Evolutionary conservation across 2,888 invertebrate species (phyloP).

Genomic region (Cerastis leucographa): DNA sequence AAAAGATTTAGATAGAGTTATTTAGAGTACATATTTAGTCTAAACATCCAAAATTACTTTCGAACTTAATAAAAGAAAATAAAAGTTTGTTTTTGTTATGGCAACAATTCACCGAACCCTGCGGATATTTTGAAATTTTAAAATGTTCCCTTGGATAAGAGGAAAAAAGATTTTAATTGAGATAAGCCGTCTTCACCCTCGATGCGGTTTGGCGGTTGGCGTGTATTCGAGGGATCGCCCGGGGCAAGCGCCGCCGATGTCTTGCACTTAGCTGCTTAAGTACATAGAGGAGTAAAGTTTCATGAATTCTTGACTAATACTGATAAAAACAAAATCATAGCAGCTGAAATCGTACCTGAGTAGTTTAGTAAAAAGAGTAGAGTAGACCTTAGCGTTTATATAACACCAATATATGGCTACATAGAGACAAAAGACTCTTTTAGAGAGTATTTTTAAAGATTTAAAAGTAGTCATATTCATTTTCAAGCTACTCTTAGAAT

Average conservation of each 20-base stretch:
- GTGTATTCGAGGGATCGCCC: conserved; percentile 67
- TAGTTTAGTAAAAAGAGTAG: too few species aligned
- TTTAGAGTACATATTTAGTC: conserved; percentile 40
- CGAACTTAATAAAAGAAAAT: conserved; percentile 62
- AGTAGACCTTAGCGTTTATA: too few species aligned
- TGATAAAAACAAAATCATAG: too few species aligned
- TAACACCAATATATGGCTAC: too few species aligned
- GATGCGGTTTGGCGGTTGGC: conserved; percentile 61
- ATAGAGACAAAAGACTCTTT: too few species aligned
- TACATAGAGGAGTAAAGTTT: conserved; percentile 35
- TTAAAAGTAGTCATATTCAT: too few species aligned
- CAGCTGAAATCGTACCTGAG: too few species aligned
- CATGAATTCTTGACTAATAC: conserved; percentile 28
- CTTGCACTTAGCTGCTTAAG: conserved; percentile 62
- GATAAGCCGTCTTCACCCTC: conserved; percentile 80
- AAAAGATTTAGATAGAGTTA: conserved; percentile 36
- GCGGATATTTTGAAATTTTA: conserved; percentile 81
- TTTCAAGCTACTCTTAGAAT: too few species aligned
- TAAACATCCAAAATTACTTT: conserved; percentile 55
- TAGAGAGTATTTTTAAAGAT: too few species aligned
- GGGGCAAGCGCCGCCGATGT: conserved; percentile 57
- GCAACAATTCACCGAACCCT: conserved; percentile 72
- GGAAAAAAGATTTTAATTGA: conserved; percentile 82
- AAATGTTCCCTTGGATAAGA: conserved; percentile 73
- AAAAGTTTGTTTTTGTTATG: conserved; percentile 72